Evolutionary conservation across 1,140 invertebrate genomes (phyloP).

Genomic region (Cataglyphis hispanica): DNA sequence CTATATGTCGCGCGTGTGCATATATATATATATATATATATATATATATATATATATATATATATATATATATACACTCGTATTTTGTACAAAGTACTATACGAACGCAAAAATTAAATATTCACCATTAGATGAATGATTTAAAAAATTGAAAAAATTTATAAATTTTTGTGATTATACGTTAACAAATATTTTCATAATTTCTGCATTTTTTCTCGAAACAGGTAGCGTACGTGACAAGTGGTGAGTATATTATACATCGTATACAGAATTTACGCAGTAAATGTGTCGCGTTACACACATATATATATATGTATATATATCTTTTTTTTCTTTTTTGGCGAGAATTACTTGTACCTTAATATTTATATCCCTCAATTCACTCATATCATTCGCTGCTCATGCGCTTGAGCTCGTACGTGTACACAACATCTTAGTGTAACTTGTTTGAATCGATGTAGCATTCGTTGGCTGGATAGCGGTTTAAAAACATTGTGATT

Average conservation of each 20-base stretch:
- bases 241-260: conserved; percentile 74
- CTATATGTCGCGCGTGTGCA: too few species aligned
- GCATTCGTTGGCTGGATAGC: not conserved
- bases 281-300: conserved; percentile 56
- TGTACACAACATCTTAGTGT: not conserved
- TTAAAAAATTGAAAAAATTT: not conserved
- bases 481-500: conserved; percentile 8
- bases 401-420: not conserved
- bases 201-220: not conserved
- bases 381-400: not conserved
- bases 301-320: conserved; percentile 28
- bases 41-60: too few species aligned
- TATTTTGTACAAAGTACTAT: too few species aligned
- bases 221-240: conserved; percentile 74
- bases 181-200: not conserved
- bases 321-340: conserved; percentile 34
- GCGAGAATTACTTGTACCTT: conserved; percentile 23
- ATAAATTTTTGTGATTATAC: not conserved
- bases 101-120: not conserved
- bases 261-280: conserved; percentile 72
- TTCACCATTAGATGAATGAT: not conserved
- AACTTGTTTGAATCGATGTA: not conserved
- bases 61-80: too few species aligned
- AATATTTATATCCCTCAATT: conserved; percentile 30
- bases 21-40: too few species aligned